Conservation (phyloP, 2,113 vertebrate genomes). For the Pedionomus torquatus region DNA sequence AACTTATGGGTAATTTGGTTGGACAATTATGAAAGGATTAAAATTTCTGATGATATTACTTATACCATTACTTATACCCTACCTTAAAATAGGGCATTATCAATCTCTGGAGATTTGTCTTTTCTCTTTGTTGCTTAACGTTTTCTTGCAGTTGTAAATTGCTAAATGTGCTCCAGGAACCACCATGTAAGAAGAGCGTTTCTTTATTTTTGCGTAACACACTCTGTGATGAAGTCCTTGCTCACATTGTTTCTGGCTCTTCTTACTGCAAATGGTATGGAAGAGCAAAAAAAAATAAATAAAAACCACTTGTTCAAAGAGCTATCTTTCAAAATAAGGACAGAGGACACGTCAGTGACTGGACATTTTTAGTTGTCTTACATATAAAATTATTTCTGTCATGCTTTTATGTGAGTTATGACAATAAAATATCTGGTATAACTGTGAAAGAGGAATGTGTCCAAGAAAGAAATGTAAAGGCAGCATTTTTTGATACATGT, state of each 20-base stretch:
- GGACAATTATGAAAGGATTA: background rate
- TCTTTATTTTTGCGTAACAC: background rate
- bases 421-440: background rate
- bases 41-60: background rate
- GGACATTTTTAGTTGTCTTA: background rate
- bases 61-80: background rate
- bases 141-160: background rate
- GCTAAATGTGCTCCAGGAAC: background rate
- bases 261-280: background rate
- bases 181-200: background rate
- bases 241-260: background rate
- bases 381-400: background rate
- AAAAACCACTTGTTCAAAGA: background rate
- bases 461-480: background rate
- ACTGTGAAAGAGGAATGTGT: background rate
- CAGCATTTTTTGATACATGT: rapidly evolving
- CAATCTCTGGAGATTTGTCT: background rate
- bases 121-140: background rate
- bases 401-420: background rate
- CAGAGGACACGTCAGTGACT: background rate
- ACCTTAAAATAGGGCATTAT: background rate
- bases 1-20: background rate
- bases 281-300: too few relatives aligned
- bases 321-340: background rate
- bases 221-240: background rate